Evolutionary conservation across 2,113 vertebrate species (phyloP), one percentile per base, ranked within the genome.

Genomic region (Cochlearius cochlearius): DNA sequence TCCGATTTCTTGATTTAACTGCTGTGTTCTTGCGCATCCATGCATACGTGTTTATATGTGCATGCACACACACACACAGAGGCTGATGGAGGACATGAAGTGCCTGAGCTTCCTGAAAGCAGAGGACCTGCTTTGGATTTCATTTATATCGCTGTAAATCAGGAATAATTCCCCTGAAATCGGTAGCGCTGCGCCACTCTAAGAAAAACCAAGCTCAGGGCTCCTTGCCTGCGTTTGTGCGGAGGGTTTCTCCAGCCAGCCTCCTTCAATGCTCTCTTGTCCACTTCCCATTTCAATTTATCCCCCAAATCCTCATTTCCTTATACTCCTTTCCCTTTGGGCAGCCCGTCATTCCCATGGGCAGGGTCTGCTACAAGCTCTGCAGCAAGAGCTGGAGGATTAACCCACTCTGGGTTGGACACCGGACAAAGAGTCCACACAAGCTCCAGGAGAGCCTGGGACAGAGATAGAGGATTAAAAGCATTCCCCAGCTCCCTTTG

Each of bases 271-370:
- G 68, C 82, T 72, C 90, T 72, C 68, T 90, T 92, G 78, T 91
- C 90, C 95, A 92, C 86, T 90, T 90, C 78, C 78, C 87, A 11
- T 91, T 88, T 85, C 69, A 68, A 88, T 80, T 85, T 68, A 68
- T 91, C 53, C 78, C 86, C 69, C 74, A 85, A 81, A 90, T 73
- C 74, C 82, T 76, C 68, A 72, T 79, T 88, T 94, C 90, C 88
- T 90, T 63, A 4, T 26, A 2, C 23, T 80, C 53, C 53, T 72
- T 68, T 90, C 83, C 74, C 78, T 90, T 71, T 0, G 43, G 71
- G 88, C 71, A 63, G 34, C 80, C 64, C 2, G 1, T n/a, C 32
- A 0, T 38, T 80, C 90, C 90, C 86, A 49, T 6, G 83, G 77
- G 83, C 73, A 90, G 36, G 56, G 18, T 17, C 81, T 64, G 52